Evolutionary conservation across 2,888 invertebrate genomes (phyloP), one percentile per base, ranked within the genome.

Genomic region (Strigamia crassipes): DNA sequence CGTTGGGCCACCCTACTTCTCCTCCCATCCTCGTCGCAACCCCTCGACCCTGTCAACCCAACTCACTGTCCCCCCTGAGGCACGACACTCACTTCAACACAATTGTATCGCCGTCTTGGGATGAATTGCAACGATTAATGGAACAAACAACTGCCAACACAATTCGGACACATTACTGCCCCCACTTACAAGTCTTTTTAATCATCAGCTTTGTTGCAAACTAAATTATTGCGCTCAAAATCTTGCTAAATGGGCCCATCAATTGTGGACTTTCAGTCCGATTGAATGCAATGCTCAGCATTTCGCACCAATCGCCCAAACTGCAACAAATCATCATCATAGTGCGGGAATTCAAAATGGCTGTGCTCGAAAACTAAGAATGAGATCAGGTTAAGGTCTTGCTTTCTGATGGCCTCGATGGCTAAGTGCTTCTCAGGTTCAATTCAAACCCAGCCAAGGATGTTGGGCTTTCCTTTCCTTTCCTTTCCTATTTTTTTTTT

Each of bases 11-110:
- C 41, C 78, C 78, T 42, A 41, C 41, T 23, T 34, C 42, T 78
- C 42, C 41, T 78, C 78, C 42, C 78, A 42, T 42, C 42, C 78
- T 21, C 78, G 27, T 38, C 18, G 56, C 56, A 56, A 38, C 21
- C 78, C 21, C 78, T 78, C 78, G 78, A 78, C 78, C 78, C 78
- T 38, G 41, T 78, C 42, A 41, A 78, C 78, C 38, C 78, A 78
- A 78, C 73, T 73, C 73, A 73, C 73, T 73, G 73, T 73, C 73
- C 73, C 73, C 73, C 73, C 73, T 73, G 73, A 73, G 73, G 73
- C 73, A 73, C 73, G 73, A 73, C 73, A 73, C 73, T 73, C n/a
- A 73, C 73, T 73, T 73, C 73, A 73, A 73, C 73, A 73, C 73
- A 73, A 73, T 73, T 73, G 73, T 73, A 73, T 73, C 73, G 73